A percentile compares a stretch with the other conserved stretches of the same genome.
Evolutionary conservation across 37 sponge, comb jelly and placozoan species (phyloP).

Genomic region (Corticium candelabrum): DNA sequence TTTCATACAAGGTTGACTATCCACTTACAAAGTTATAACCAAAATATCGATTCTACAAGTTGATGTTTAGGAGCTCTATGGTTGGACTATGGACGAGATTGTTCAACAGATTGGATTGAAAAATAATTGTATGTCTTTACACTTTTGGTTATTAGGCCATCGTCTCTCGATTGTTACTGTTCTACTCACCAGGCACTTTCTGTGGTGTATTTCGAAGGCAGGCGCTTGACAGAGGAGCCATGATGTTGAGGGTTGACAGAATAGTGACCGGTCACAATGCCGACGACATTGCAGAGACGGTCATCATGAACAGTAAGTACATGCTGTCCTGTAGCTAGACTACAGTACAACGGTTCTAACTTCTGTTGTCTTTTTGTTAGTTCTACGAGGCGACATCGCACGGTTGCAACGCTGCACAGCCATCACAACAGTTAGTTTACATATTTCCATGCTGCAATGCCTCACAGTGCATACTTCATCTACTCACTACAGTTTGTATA

Average conservation of each 20-base stretch:
- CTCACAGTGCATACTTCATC: too few relatives aligned
- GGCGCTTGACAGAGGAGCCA: conserved; percentile 91
- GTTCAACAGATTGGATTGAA: conserved; percentile 83
- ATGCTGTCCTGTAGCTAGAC: not conserved
- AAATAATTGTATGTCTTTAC: conserved; percentile 85
- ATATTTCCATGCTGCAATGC: too few relatives aligned
- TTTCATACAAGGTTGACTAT: conserved; percentile 63
- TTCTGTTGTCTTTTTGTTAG: not conserved
- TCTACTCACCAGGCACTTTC: conserved; percentile 62
- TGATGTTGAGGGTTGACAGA: conserved; percentile 71
- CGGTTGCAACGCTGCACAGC: conserved; percentile 74
- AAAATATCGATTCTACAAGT: not conserved
- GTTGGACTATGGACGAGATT: conserved; percentile 99
- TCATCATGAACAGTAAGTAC: conserved; percentile 72
- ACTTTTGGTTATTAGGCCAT: not conserved
- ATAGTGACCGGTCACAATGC: conserved; percentile 98
- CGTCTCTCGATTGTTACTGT: too few relatives aligned
- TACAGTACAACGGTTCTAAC: not conserved
- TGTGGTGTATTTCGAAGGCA: conserved; percentile 98
- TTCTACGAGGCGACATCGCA: conserved; percentile 93
- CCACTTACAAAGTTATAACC: not conserved
- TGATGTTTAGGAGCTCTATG: conserved; percentile 62
- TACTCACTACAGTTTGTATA: too few relatives aligned
- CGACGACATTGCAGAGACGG: conserved; percentile 98
- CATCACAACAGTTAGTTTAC: conserved; percentile 82